A percentile compares a stretch with the other conserved stretches of the same genome.
These are phyloP conservation scores for Heteropelma amictum DNA, from an alignment of 2,888 invertebrate species.

Conservation along the genomic window DNA sequence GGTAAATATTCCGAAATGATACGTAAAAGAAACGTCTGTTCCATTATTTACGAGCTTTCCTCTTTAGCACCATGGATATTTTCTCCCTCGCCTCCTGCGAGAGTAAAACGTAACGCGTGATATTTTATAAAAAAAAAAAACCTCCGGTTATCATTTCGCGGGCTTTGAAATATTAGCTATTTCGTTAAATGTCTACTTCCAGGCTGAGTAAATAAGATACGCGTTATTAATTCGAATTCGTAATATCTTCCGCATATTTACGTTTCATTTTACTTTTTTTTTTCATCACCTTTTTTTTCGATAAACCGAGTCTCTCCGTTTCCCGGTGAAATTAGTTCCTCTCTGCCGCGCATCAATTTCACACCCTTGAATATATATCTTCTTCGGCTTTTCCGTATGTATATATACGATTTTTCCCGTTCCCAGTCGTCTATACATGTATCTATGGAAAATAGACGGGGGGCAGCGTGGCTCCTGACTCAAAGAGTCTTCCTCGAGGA, in stretches of 20 bases:
- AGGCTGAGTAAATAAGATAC: constrained; percentile 16
- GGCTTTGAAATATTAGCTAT: too few relatives aligned
- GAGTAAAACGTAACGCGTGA: too few relatives aligned
- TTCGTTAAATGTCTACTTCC: background rate
- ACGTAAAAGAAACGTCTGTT: constrained; percentile 3
- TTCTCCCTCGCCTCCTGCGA: too few relatives aligned
- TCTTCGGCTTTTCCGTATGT: constrained; percentile 8
- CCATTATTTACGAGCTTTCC: constrained; percentile 41
- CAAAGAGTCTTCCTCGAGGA: constrained; percentile 67
- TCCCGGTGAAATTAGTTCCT: constrained; percentile 41
- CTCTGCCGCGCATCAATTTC: constrained; percentile 56
- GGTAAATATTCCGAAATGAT: constrained; percentile 28
- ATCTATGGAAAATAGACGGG: constrained; percentile 41
- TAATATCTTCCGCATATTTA: background rate
- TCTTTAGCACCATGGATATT: background rate
- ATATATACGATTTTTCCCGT: constrained; percentile 39
- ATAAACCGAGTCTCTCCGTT: constrained; percentile 33
- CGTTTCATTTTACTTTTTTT: background rate
- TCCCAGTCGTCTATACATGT: constrained; percentile 9
- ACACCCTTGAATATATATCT: constrained; percentile 54
- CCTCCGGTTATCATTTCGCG: too few relatives aligned
- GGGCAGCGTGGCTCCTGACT: constrained; percentile 49
- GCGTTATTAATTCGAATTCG: constrained; percentile 4
- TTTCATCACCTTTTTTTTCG: constrained; percentile 24
- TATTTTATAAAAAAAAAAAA: too few relatives aligned